These are phyloP conservation scores for Pseudopipra pipra DNA, from an alignment of 2,113 vertebrate genomes.

Conservation along the genomic window DNA sequence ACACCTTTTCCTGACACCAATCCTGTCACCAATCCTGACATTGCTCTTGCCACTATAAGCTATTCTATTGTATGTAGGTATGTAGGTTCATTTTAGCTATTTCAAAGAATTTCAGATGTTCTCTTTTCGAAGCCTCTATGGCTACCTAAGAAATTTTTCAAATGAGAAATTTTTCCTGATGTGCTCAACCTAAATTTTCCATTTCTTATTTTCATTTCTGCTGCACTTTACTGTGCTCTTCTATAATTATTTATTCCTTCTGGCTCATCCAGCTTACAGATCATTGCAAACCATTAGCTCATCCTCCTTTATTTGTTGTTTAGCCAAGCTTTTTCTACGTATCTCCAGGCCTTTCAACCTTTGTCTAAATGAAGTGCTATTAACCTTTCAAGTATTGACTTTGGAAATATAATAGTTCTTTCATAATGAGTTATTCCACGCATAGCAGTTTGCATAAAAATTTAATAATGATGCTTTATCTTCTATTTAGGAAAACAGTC, in stretches of 20 bases:
- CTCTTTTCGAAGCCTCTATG: background rate
- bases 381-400: constrained; percentile 44
- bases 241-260: background rate
- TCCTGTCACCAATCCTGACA: background rate
- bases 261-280: background rate
- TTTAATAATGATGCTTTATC: background rate
- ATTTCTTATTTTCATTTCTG: constrained; percentile 8
- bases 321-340: background rate
- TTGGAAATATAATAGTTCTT: constrained; percentile 28
- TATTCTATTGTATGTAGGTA: background rate
- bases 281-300: background rate
- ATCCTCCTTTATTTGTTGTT: constrained; percentile 1
- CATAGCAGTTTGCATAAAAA: constrained; percentile 4
- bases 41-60: background rate
- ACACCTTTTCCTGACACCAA: background rate
- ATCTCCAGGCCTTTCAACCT: constrained; percentile 9
- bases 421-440: constrained; percentile 7
- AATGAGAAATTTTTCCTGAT: background rate
- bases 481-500: constrained; percentile 17
- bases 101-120: background rate
- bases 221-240: background rate
- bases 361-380: constrained; percentile 11
- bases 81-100: background rate
- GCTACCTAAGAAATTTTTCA: background rate
- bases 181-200: background rate